Conservation (phyloP, 2,797 vertebrate genomes). For the Tolypeutes matacus region DNA sequence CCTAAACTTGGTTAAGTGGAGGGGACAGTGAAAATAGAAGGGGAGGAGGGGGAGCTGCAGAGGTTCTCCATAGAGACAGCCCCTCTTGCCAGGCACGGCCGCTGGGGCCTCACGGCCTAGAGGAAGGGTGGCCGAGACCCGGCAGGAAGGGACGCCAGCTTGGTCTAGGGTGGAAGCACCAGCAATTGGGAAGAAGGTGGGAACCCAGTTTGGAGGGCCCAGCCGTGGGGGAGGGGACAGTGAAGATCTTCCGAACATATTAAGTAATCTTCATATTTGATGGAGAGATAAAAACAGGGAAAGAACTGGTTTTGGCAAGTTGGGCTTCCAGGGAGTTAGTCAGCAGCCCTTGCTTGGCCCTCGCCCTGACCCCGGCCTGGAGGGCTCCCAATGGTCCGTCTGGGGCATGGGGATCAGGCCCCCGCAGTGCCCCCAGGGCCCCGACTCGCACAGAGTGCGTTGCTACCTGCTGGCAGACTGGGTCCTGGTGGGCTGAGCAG, state of each 20-base stretch:
- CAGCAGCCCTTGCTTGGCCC: not conserved
- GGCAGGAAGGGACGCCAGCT: not conserved
- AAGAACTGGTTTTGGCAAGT: conserved; percentile 25
- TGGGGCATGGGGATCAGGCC: not conserved
- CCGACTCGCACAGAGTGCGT: accelerated
- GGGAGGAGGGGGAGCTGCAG: not conserved
- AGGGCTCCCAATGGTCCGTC: not conserved
- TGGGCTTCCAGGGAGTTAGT: conserved; percentile 43
- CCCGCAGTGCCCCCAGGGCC: not conserved
- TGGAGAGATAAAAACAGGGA: conserved; percentile 54
- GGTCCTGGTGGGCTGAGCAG: not conserved
- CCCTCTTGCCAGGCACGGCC: not conserved
- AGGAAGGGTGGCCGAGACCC: not conserved
- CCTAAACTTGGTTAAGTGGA: not conserved
- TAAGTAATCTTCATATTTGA: conserved; percentile 47
- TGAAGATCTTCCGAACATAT: not conserved
- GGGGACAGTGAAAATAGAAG: not conserved
- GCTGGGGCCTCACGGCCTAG: not conserved
- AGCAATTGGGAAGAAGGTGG: not conserved
- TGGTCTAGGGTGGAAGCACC: not conserved
- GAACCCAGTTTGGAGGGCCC: not conserved
- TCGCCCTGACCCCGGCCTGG: not conserved
- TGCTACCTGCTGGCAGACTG: not conserved
- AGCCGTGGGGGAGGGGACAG: not conserved
- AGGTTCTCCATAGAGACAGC: not conserved